Base-by-base conservation (phyloP, 2,888 invertebrate species). In the Dilophus febrilis region DNA sequence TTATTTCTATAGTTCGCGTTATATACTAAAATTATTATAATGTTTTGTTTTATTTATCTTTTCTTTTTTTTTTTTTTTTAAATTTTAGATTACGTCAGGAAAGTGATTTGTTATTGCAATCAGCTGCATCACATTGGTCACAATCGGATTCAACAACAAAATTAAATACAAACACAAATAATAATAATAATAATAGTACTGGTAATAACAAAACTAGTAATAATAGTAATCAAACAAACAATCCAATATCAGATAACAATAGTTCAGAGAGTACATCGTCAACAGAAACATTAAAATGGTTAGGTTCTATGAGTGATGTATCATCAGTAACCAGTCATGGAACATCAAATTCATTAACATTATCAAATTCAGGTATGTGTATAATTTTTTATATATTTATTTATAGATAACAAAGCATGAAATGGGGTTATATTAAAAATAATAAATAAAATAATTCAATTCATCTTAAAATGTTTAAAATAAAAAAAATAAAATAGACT, bases 271-370 rank as follows among this genome's bases (percentile, higher is more conserved):
- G 60, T 50, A 60, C 61, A 48, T 63, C 64, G 42, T 79, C 79
- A 39, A 78, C 78, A 52, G 83, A 83, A 55, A 82, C 83, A 3
- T 63, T 82, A 7, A 83, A 82, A 60, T 82, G 81, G 80, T 73
- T 81, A 52, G 77, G 78, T 33, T 79, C 78, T 5, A 71, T 77
- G 64, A 77, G 77, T 59, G 80, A 81, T 54, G 71, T 81, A 34
- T 77, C 76, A 41, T 77, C 76, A 41, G 70, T 74, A 45, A 67
- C 71, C 35, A 72, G 71, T 49, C 68, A 68, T 57, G 56, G 64
- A 54, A 56, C 68, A 53, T n/a, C n/a, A n/a, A 59, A 67, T 57
- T 51, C 68, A 59, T 62, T 62, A 53, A 57, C 59, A 42, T 56
- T 63, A 40, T 56, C 62, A 45, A 61, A 59, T 51, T 61, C 63